Conservation (phyloP, 2,888 invertebrate species). For the Apomyelois bistriatella region DNA sequence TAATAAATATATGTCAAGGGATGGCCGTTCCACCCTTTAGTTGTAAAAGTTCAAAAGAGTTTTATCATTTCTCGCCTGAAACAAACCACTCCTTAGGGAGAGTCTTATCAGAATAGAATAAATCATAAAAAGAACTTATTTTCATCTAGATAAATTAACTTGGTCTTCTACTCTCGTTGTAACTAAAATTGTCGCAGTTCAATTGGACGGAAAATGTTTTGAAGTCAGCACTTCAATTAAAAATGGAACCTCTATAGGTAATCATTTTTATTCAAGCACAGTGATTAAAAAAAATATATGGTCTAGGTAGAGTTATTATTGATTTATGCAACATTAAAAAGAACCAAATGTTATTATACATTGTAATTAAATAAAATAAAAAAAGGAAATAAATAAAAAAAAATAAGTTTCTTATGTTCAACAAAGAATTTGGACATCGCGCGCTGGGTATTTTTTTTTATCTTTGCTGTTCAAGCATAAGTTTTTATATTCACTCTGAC, state of each 20-base stretch:
- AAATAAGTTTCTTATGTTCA: too few species aligned
- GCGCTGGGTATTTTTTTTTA: too few species aligned
- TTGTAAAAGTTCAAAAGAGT: constrained; percentile 17
- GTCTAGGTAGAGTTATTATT: too few species aligned
- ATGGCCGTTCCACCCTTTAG: constrained; percentile 13
- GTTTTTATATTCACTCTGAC: not conserved
- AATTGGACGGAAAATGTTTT: constrained; percentile 8
- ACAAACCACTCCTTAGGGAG: constrained; percentile 18
- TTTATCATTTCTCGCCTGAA: constrained; percentile 14
- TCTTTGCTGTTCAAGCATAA: too few species aligned
- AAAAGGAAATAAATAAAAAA: too few species aligned
- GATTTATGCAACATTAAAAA: too few species aligned
- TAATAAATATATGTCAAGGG: not conserved
- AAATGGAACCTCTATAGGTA: too few species aligned
- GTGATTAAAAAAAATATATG: too few species aligned
- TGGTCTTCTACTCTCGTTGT: constrained; percentile 28
- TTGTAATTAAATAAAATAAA: too few species aligned
- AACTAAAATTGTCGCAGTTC: constrained; percentile 23
- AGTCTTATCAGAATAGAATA: constrained; percentile 50
- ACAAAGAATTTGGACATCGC: too few species aligned
- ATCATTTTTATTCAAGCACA: too few species aligned
- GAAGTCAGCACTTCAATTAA: not conserved
- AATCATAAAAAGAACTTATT: constrained; percentile 47
- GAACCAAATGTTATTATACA: too few species aligned
- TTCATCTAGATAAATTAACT: constrained; percentile 37